Percentiles rank a stretch among this genome's conserved stretches.
These are phyloP conservation scores for Coracopsis vasa DNA, from an alignment of 2,113 vertebrate genomes.

Conservation along the genomic window DNA sequence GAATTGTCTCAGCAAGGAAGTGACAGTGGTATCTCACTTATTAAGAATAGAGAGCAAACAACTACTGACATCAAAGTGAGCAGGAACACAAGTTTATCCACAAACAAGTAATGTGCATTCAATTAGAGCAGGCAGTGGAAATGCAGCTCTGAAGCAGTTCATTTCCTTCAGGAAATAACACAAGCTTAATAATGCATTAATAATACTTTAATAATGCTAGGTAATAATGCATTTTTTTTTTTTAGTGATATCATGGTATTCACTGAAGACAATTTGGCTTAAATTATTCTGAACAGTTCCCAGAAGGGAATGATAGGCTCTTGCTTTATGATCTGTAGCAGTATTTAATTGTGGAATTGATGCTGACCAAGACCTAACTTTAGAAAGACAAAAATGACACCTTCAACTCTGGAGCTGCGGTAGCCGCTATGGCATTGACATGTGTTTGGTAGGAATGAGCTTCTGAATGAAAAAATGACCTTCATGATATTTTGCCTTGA, in stretches of 20 bases:
- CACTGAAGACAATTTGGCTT: background rate
- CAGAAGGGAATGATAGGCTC: background rate
- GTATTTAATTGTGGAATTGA: background rate
- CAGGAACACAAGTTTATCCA: background rate
- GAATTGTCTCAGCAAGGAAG: background rate
- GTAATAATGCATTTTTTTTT: background rate
- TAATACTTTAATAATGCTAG: background rate
- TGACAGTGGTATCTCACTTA: background rate
- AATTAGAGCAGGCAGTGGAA: background rate
- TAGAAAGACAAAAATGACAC: background rate
- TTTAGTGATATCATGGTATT: background rate
- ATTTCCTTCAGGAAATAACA: constrained; percentile 2
- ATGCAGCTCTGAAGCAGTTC: background rate
- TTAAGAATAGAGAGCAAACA: background rate
- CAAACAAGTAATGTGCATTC: background rate
- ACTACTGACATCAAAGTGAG: background rate
- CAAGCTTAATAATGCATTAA: background rate
- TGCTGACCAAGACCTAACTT: background rate
- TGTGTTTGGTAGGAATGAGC: background rate
- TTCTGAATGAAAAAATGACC: background rate
- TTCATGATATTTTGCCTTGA: background rate
- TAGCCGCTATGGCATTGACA: background rate
- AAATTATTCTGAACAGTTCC: background rate
- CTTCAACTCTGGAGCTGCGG: background rate
- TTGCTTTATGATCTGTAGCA: background rate